Evolutionary conservation across 1,140 invertebrate species (phyloP).

Genomic region (Delia radicum): DNA sequence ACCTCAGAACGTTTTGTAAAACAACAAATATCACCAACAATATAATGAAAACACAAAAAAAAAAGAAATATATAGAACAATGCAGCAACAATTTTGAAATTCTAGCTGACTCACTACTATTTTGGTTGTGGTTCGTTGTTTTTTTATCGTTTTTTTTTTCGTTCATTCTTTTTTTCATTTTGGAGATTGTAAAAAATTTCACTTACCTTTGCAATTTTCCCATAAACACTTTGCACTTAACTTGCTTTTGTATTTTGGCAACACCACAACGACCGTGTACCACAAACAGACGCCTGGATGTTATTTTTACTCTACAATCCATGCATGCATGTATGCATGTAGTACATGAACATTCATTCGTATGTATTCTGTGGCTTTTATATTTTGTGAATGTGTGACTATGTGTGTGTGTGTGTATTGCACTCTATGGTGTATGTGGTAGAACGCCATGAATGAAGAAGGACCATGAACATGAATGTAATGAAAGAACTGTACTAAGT

Average conservation of each 20-base stretch:
- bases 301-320: neutral
- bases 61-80: slow-evolving; percentile 10
- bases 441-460: neutral
- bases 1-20: neutral
- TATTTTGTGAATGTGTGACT: too few species aligned
- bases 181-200: slow-evolving; percentile 6
- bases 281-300: slow-evolving; percentile 8
- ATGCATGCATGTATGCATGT: neutral
- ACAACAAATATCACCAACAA: slow-evolving; percentile 15
- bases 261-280: slow-evolving; percentile 17
- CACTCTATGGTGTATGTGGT: neutral
- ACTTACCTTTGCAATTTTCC: slow-evolving; percentile 14
- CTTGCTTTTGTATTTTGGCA: slow-evolving; percentile 13
- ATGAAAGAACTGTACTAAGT: neutral
- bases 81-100: slow-evolving; percentile 20
- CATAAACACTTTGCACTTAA: slow-evolving; percentile 22
- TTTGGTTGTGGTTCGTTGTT: neutral
- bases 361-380: slow-evolving; percentile 4
- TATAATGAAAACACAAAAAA: neutral
- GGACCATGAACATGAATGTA: neutral
- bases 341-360: neutral
- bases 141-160: neutral
- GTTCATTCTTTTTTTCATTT: neutral
- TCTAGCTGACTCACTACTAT: slow-evolving; percentile 17
- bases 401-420: too few species aligned